Percentiles rank a stretch among this genome's conserved stretches.
phyloP scores from a whole-genome alignment of 2,797 vertebrate species.

The Leuciscus waleckii region DNA sequence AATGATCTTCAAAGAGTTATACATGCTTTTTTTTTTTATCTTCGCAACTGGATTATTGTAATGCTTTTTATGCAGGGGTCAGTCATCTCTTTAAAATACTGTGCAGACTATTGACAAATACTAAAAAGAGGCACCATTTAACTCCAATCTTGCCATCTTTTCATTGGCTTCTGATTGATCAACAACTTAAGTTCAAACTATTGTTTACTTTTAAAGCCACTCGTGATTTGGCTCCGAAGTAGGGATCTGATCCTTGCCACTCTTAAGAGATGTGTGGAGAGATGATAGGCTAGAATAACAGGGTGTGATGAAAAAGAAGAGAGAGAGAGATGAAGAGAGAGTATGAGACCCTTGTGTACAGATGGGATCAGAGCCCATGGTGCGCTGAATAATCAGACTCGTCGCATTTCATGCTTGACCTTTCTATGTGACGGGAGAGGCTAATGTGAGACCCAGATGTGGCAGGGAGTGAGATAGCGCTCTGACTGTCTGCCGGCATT shows the following conservation, averaged over 20 bases:
- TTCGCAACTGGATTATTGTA: no score
- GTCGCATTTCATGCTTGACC: slow-evolving; percentile 75
- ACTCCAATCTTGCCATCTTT: no score
- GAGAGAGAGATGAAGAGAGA: slow-evolving; percentile 51
- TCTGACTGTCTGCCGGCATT: slow-evolving; percentile 34
- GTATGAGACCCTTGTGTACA: slow-evolving; percentile 69
- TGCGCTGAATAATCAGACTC: slow-evolving; percentile 70
- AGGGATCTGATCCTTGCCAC: background rate
- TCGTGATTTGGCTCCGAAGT: no score
- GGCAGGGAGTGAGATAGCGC: slow-evolving; percentile 60
- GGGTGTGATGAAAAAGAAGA: slow-evolving; percentile 37
- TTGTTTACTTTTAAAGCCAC: no score
- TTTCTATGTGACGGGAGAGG: slow-evolving; percentile 69
- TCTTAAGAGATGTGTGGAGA: slow-evolving; percentile 34
- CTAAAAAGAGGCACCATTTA: no score
- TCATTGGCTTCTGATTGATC: no score
- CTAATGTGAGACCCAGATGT: slow-evolving; percentile 71
- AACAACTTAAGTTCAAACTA: no score
- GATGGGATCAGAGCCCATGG: slow-evolving; percentile 68
- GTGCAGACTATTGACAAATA: no score
- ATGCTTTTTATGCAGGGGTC: no score
- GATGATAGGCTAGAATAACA: slow-evolving; percentile 42
- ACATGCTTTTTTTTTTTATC: no score
- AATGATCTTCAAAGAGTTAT: no score
- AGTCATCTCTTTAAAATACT: no score